Evolutionary conservation across 2,113 vertebrate genomes (phyloP).

Genomic region (Sylvietta virens): DNA sequence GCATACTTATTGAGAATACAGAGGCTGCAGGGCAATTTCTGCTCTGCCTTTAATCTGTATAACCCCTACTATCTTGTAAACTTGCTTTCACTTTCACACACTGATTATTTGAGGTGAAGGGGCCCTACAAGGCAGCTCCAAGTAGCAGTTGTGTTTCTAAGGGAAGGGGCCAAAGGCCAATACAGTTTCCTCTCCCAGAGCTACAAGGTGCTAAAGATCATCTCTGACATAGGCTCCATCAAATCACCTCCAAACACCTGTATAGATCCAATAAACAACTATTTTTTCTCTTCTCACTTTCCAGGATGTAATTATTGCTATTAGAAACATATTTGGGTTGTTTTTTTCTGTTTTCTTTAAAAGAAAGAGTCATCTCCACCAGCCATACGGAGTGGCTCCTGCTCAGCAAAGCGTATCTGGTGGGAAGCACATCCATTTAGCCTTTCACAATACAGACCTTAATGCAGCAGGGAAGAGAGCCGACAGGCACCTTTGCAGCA

Average conservation of each 20-base stretch:
- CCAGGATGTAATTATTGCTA: not conserved
- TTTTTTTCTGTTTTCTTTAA: not conserved
- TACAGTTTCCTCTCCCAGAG: not conserved
- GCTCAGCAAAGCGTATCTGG: not conserved
- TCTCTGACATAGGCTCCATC: not conserved
- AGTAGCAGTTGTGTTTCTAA: not conserved
- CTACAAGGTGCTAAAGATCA: not conserved
- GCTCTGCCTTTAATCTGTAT: not conserved
- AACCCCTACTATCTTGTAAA: not conserved
- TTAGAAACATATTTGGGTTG: not conserved
- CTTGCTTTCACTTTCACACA: not conserved
- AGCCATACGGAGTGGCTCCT: not conserved
- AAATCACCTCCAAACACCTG: not conserved
- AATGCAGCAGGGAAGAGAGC: not conserved
- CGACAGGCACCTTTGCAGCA: not conserved
- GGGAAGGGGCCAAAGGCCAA: not conserved
- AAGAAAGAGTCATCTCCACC: not conserved
- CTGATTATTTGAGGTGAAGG: not conserved
- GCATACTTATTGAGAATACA: not conserved
- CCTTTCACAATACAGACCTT: not conserved
- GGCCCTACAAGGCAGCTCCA: not conserved
- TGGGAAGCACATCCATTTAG: not conserved
- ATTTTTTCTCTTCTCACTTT: not conserved
- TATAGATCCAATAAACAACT: not conserved
- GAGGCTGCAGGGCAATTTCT: not conserved